Conservation (phyloP, 2,888 invertebrate species). For the Pachliopta kotzebuea region DNA sequence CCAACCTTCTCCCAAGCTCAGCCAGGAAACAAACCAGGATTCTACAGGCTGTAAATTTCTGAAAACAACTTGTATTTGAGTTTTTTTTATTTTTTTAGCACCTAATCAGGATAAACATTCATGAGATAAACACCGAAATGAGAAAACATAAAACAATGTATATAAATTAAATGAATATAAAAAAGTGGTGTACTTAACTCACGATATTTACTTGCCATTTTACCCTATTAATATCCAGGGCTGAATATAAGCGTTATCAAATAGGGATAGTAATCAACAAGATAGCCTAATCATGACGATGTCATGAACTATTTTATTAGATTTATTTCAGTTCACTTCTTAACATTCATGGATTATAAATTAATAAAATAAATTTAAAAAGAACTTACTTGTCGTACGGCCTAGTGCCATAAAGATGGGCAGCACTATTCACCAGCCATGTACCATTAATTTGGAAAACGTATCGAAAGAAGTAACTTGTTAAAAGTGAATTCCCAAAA, state of each 20-base stretch:
- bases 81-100: background rate
- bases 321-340: too few species aligned
- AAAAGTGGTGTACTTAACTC: too few species aligned
- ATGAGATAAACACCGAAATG: too few species aligned
- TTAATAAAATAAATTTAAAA: background rate
- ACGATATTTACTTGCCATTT: too few species aligned
- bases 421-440: constrained; percentile 91
- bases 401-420: constrained; percentile 88
- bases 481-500: constrained; percentile 79
- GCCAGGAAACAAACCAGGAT: constrained; percentile 85
- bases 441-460: constrained; percentile 84
- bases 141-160: too few species aligned
- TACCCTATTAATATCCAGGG: too few species aligned
- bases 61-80: constrained; percentile 31
- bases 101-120: background rate
- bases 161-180: too few species aligned
- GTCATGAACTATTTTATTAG: too few species aligned
- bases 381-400: constrained; percentile 86
- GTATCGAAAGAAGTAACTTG: constrained; percentile 83
- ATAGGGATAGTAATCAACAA: too few species aligned
- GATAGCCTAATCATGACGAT: too few species aligned
- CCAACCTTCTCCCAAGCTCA: constrained; percentile 92
- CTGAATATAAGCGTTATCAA: too few species aligned
- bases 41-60: constrained; percentile 90
- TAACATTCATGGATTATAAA: too few species aligned